Evolutionary conservation across 2,888 invertebrate genomes (phyloP).

Genomic region (Andrena haemorrhoa): DNA sequence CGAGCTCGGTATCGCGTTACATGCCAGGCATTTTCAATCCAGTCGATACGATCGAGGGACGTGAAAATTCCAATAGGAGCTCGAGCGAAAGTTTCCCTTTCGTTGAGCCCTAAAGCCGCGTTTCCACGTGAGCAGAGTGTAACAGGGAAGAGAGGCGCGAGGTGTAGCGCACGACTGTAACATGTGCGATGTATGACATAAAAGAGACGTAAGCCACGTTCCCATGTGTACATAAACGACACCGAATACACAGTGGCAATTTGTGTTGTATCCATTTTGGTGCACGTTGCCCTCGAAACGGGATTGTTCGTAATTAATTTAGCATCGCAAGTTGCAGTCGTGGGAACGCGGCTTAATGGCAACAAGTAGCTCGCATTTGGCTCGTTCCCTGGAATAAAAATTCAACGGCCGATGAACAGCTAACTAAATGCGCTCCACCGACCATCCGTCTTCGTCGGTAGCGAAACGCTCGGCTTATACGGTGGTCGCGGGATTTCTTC

Average conservation of each 20-base stretch:
- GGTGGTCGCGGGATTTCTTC: constrained; percentile 10
- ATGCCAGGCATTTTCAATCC: constrained; percentile 14
- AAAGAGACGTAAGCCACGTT: background rate
- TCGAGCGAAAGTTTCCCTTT: constrained; percentile 18
- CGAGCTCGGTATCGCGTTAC: background rate
- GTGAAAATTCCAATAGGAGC: constrained; percentile 38
- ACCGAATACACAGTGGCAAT: background rate
- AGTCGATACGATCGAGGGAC: constrained; percentile 12
- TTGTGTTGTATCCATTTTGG: too few species aligned
- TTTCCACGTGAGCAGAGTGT: background rate
- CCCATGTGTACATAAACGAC: background rate
- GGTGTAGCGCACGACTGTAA: too few species aligned
- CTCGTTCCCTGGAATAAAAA: background rate
- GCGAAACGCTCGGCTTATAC: background rate
- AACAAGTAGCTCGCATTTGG: background rate
- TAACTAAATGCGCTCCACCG: background rate
- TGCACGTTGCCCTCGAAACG: too few species aligned
- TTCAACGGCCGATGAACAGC: background rate
- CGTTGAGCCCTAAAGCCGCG: background rate
- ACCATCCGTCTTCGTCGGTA: background rate
- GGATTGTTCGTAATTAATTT: too few species aligned
- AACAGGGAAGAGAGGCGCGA: too few species aligned
- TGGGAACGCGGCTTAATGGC: background rate
- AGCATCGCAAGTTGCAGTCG: background rate
- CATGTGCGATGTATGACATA: background rate